phyloP scores from a whole-genome alignment of 1,140 invertebrate species.

The Pemphigus obesinymphae region DNA sequence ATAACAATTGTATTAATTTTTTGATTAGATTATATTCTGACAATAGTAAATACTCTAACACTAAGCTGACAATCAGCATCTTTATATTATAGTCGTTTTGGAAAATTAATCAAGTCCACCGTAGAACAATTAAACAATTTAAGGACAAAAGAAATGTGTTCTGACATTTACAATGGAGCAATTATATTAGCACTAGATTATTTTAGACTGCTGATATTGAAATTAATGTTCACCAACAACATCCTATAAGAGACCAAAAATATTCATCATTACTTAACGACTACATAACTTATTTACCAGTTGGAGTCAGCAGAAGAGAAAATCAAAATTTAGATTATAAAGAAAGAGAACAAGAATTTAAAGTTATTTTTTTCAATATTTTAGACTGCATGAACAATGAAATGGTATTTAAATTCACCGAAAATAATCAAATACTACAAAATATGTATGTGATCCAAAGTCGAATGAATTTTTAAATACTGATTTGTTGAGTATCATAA shows the following conservation, averaged over 20 bases:
- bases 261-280: slow-evolving; percentile 11
- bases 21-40: slow-evolving; percentile 15
- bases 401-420: slow-evolving; percentile 9
- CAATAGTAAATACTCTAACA: slow-evolving; percentile 20
- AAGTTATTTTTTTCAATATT: neutral
- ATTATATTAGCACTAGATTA: slow-evolving; percentile 5
- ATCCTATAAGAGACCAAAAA: neutral
- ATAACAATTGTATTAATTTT: slow-evolving; percentile 13
- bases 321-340: neutral
- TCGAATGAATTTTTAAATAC: slow-evolving; percentile 18
- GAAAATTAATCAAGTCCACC: slow-evolving; percentile 18
- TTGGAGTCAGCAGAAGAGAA: slow-evolving; percentile 9
- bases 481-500: slow-evolving; percentile 15
- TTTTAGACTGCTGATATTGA: too few species aligned
- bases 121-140: slow-evolving; percentile 22
- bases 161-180: slow-evolving; percentile 15
- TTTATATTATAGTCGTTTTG: slow-evolving; percentile 11
- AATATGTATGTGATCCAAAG: slow-evolving; percentile 12
- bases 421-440: slow-evolving; percentile 13
- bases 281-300: slow-evolving; percentile 21
- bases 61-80: slow-evolving; percentile 14
- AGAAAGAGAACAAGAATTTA: slow-evolving; percentile 13
- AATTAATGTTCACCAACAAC: neutral
- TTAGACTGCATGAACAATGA: neutral
- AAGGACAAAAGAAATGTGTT: slow-evolving; percentile 14